Evolutionary conservation across 2,888 invertebrate species (phyloP), one percentile per base, ranked within the genome.

Genomic region (Craniophora ligustri): DNA sequence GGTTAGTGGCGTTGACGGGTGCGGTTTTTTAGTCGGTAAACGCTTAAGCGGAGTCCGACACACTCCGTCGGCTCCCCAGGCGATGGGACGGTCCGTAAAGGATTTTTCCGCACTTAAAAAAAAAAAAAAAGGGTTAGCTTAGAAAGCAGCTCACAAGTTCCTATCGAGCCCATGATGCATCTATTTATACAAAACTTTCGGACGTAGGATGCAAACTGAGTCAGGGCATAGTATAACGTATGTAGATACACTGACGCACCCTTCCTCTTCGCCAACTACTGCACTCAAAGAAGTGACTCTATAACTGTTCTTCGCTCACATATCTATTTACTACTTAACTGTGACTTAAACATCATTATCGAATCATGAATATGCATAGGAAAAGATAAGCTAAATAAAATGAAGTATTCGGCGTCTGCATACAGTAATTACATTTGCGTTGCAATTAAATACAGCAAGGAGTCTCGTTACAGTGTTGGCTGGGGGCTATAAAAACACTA

Each of bases 391-490:
- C 80, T 76, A 71, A 82, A 80, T 79, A 76, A 79, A 78, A 81
- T 83, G 81, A 84, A 80, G 82, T 80, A 80, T 81, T 81, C 73
- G 76, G 76, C 67, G 78, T 81, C 76, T 60, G 79, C 78, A 79
- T 78, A 71, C 69, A 72, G 73, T 76, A 79, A 85, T 85, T 82
- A 84, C 66, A 75, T 69, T 75, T 59, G 76, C 73, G 72, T 64
- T 76, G 84, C 82, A 84, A 84, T 85, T 84, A 83, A 77, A 80
- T 78, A 76, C 76, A 38, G 78, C 78, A 81, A 84, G 85, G 84
- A 84, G 79, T 76, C 47, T 62, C 66, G 68, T 77, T 81, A 81
- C 79, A 84, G 79, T 81, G 81, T 83, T 78, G 72, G 69, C 70
- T 67, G 67, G 65, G 66, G 56, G 72, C 68, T 78, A 82, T 87